phyloP scores from a whole-genome alignment of 2,888 invertebrate genomes.

The Pseudococcus longispinus region DNA sequence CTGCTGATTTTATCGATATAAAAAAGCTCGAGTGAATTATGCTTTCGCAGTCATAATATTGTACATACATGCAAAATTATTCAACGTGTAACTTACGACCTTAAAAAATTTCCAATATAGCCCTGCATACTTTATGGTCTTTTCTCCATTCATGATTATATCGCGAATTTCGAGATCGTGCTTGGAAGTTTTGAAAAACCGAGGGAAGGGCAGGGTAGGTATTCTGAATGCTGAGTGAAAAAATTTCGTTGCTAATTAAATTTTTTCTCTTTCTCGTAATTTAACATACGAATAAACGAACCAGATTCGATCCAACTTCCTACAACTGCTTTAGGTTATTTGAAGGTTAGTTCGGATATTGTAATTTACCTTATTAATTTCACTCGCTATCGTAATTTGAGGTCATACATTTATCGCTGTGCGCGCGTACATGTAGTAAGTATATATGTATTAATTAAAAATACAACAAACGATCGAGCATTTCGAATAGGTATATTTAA shows the following conservation, averaged over 20 bases:
- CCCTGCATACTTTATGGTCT: too few species aligned
- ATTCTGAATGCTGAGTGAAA: neutral
- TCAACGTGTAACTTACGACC: neutral
- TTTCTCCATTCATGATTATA: too few species aligned
- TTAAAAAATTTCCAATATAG: neutral
- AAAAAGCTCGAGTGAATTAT: too few species aligned
- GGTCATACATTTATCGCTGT: conserved; percentile 43
- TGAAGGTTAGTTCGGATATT: conserved; percentile 53
- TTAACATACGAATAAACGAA: conserved; percentile 43
- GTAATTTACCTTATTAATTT: conserved; percentile 51
- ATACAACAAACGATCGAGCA: neutral
- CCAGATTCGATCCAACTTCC: conserved; percentile 50
- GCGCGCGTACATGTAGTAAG: neutral
- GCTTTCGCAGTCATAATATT: too few species aligned
- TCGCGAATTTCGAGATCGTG: neutral
- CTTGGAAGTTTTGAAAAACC: neutral
- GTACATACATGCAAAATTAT: too few species aligned
- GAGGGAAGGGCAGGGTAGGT: too few species aligned
- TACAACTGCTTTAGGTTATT: conserved; percentile 53
- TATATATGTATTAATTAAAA: neutral
- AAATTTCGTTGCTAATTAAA: conserved; percentile 22
- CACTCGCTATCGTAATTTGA: conserved; percentile 49
- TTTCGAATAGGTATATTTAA: neutral
- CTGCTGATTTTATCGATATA: too few species aligned
- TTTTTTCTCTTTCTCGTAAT: conserved; percentile 35